Base-by-base conservation (phyloP, 2,888 invertebrate species). In the Neoaliturus tenellus region DNA sequence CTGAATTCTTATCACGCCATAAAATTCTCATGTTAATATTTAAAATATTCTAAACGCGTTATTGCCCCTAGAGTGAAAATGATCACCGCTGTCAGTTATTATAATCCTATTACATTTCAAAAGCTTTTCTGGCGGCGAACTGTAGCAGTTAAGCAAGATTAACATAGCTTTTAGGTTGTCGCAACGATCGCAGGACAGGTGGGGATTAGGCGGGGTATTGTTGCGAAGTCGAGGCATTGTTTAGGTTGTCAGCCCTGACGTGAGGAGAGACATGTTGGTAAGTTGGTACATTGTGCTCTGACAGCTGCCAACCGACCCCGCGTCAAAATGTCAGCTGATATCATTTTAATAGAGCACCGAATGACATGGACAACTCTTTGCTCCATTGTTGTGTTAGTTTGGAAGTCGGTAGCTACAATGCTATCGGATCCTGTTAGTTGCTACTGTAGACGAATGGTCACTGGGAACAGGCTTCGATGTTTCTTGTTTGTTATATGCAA, bases 281-380 rank as follows among this genome's bases (percentile, higher is more conserved):
- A 28, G 44, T 44, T 75, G 48, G 44, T 41, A 75, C 75, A 75
- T 41, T 44, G 75, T n/a, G 39, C 28, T 33, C 28, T 78, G 78
- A 55, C 78, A 78, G 78, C 78, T 78, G 78, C 48, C 78, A 78
- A 48, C 55, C 55, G 44, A 75, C 28, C 69, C 39, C 33, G 23
- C 71, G 71, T 71, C 71, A 71, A 71, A 39, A 25, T 55, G 78
- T 78, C 78, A 78, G 78, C 51, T 78, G 78, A 78, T 78, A 78
- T 78, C 55, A 78, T 78, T 78, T 78, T 78, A 78, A 75, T 75
- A 75, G 44, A 75, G 75, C 48, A 28, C 67, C 41, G 39, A 71
- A 75, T 75, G 75, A 44, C 44, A 48, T 10, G n/a, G 39, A 55
- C 55, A 78, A 78, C 78, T 78, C 78, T 78, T 78, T 78, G n/a